Percentiles rank a stretch among this genome's conserved stretches.
phyloP scores from a whole-genome alignment of 1,140 invertebrate species.

The Saccostrea cuccullata region DNA sequence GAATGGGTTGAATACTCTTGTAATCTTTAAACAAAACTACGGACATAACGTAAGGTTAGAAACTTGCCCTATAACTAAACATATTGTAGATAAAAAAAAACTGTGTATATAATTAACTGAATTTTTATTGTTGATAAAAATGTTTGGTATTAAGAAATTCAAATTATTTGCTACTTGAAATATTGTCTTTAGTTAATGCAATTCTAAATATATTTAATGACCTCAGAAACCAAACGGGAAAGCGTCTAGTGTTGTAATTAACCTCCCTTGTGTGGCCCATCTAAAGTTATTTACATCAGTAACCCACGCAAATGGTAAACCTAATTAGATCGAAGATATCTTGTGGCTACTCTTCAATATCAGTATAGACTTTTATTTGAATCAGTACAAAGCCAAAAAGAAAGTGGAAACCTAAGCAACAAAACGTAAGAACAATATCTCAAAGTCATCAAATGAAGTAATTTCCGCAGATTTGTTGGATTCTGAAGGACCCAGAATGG shows the following conservation, averaged over 20 bases:
- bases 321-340: background rate
- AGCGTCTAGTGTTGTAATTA: background rate
- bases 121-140: no score
- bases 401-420: background rate
- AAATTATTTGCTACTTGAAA: no score
- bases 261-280: background rate
- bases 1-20: no score
- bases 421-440: background rate
- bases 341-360: background rate
- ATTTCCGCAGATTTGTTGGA: background rate
- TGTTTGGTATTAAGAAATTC: no score
- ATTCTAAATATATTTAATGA: no score
- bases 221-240: no score
- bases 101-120: no score
- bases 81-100: no score
- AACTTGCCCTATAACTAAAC: no score
- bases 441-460: background rate
- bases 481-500: background rate
- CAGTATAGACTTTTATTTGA: background rate
- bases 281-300: background rate
- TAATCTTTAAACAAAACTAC: no score
- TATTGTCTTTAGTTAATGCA: no score
- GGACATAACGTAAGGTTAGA: no score
- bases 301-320: slow-evolving; percentile 7
- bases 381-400: background rate